A percentile compares a stretch with the other conserved stretches of the same genome.
Conservation (phyloP, 2,113 vertebrate species). For the Cyrtonyx montezumae region DNA sequence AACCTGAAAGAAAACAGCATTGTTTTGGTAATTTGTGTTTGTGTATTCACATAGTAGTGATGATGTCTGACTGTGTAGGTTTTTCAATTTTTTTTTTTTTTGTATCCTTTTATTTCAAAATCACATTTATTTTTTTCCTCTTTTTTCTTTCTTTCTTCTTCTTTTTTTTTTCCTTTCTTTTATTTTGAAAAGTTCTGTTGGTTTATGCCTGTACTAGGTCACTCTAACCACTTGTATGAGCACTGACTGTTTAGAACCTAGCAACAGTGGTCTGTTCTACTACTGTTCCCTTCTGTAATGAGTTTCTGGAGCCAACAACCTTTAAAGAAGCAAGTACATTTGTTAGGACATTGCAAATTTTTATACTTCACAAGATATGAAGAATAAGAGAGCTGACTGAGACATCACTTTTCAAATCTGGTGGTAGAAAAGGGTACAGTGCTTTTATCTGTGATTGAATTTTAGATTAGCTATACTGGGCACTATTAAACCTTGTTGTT, state of each 20-base stretch:
- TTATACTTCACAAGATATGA: not conserved
- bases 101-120: not conserved
- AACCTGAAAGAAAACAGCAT: not conserved
- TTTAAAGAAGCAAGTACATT: not conserved
- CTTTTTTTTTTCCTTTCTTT: not conserved
- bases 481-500: not conserved
- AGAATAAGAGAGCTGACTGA: not conserved
- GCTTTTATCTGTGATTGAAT: not conserved
- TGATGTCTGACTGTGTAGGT: not conserved
- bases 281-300: not conserved
- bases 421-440: not conserved
- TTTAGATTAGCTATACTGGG: not conserved
- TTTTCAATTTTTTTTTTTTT: not conserved
- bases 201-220: not conserved
- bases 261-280: fast-evolving
- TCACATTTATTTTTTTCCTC: not conserved
- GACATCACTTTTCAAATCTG: not conserved
- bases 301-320: not conserved
- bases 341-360: not conserved
- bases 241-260: not conserved
- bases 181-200: not conserved
- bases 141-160: not conserved
- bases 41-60: not conserved
- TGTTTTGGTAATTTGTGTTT: not conserved
- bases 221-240: not conserved